Evolutionary conservation across 2,888 invertebrate species (phyloP), one percentile per base, ranked within the genome.

Genomic region (Melanchra persicariae): DNA sequence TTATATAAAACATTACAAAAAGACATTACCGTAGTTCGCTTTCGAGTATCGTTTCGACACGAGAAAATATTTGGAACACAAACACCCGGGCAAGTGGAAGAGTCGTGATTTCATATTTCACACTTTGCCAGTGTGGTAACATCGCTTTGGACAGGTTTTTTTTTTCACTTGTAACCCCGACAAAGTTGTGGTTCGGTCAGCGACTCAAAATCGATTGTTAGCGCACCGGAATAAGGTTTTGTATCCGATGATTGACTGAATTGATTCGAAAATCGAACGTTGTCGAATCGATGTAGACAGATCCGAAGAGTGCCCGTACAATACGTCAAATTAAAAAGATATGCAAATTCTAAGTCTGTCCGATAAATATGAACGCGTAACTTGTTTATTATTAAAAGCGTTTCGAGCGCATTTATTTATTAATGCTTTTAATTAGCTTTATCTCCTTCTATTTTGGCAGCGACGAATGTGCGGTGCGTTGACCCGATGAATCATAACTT

Each of bases 31-130:
- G 88, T 89, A 87, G 86, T 89, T 87, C 88, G 89, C 87, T 89
- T 90, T 91, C 90, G 83, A 90, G 90, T 92, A 92, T 91, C 91
- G 91, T 93, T 93, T 93, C 93, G 91, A 93, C 91, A 93, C 90
- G 90, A 93, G 92, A 92, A 93, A 92, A 92, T 94, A 95, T 96
- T 95, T 93, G 92, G 93, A 94, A 94, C 93, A 92, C 94, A 95
- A 95, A 96, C 93, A 94, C 88, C 90, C 88, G 90, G 88, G 90
- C 93, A 89, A 93, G 93, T 93, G 91, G 91, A 90, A 90, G 91
- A 93, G 91, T 96, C 96, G 96, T 96, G 96, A 96, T 96, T 96
- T 95, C 95, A 95, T 96, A 95, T 95, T 96, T 96, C 95, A 95
- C 96, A 96, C 96, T 95, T 93, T 89, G 90, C 90, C 89, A 92